A percentile compares a stretch with the other conserved stretches of the same genome.
phyloP scores from a whole-genome alignment of 2,888 invertebrate species.

The Sericinus montela region DNA sequence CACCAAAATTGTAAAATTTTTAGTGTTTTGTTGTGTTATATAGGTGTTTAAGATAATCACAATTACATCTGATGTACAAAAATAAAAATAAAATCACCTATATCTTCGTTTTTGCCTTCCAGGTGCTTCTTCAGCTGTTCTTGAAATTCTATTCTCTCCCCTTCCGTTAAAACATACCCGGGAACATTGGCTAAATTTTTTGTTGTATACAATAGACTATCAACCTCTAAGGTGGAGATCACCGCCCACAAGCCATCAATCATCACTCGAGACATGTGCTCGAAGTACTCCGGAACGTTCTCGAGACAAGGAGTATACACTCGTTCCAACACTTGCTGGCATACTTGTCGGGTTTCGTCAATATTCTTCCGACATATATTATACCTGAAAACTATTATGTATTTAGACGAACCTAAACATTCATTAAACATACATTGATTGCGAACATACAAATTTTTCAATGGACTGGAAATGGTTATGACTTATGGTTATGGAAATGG shows the following conservation, averaged over 20 bases:
- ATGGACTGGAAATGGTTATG: too few species aligned
- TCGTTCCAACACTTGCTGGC: constrained; percentile 69
- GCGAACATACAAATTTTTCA: too few species aligned
- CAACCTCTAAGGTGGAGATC: constrained; percentile 78
- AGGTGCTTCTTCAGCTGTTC: constrained; percentile 17
- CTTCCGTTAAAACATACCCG: constrained; percentile 49
- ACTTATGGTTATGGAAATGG: too few species aligned
- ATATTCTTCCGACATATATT: constrained; percentile 80
- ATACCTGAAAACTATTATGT: too few species aligned
- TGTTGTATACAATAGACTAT: constrained; percentile 72
- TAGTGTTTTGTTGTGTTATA: too few species aligned
- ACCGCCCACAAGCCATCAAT: constrained; percentile 83
- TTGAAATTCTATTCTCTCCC: constrained; percentile 21
- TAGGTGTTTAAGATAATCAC: too few species aligned
- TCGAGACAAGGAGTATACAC: constrained; percentile 77
- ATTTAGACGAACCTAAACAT: too few species aligned
- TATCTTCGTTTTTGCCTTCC: constrained; percentile 21
- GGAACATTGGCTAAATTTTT: constrained; percentile 63
- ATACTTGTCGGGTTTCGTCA: constrained; percentile 76
- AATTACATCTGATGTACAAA: too few species aligned
- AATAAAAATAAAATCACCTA: constrained; percentile 18
- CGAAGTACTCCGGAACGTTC: constrained; percentile 71
- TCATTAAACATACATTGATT: too few species aligned
- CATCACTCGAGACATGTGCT: constrained; percentile 77
- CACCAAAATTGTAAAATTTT: too few species aligned